These are phyloP conservation scores for Drosophila ficusphila DNA, from an alignment of 1,140 invertebrate genomes.

Conservation along the genomic window DNA sequence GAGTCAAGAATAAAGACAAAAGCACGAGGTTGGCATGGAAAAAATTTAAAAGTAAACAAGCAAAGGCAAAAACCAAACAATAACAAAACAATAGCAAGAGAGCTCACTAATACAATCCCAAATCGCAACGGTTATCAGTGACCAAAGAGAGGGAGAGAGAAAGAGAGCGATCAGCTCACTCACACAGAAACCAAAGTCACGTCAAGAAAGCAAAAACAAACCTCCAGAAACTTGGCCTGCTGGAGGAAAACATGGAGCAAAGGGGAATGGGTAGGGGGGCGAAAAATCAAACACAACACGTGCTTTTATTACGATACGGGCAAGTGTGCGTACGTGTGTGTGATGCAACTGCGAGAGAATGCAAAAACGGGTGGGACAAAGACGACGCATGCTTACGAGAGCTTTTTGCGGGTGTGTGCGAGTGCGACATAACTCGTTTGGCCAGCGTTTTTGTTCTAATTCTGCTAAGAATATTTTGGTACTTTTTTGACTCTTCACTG, in stretches of 20 bases:
- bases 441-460: slow-evolving; percentile 14
- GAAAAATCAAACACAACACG: slow-evolving; percentile 75
- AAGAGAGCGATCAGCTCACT: slow-evolving; percentile 15
- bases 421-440: slow-evolving; percentile 58
- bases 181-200: slow-evolving; percentile 42
- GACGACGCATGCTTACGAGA: slow-evolving; percentile 9
- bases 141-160: neutral
- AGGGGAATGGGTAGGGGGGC: neutral
- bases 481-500: slow-evolving; percentile 10
- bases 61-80: slow-evolving; percentile 30
- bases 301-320: slow-evolving; percentile 77
- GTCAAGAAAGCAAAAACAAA: slow-evolving; percentile 61
- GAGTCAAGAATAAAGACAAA: slow-evolving; percentile 1
- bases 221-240: slow-evolving; percentile 7
- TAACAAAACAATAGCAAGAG: slow-evolving; percentile 17
- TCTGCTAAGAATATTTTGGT: slow-evolving; percentile 37
- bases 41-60: slow-evolving; percentile 22
- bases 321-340: slow-evolving; percentile 34
- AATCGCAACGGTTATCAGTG: slow-evolving; percentile 17
- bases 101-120: slow-evolving; percentile 16
- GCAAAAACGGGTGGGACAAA: slow-evolving; percentile 28
- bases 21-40: neutral
- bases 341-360: slow-evolving; percentile 63
- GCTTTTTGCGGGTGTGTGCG: slow-evolving; percentile 19
- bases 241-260: neutral